A percentile compares a stretch with the other conserved stretches of the same genome.
Evolutionary conservation across 2,113 vertebrate genomes (phyloP).

Genomic region (Odobenus rosmarus): DNA sequence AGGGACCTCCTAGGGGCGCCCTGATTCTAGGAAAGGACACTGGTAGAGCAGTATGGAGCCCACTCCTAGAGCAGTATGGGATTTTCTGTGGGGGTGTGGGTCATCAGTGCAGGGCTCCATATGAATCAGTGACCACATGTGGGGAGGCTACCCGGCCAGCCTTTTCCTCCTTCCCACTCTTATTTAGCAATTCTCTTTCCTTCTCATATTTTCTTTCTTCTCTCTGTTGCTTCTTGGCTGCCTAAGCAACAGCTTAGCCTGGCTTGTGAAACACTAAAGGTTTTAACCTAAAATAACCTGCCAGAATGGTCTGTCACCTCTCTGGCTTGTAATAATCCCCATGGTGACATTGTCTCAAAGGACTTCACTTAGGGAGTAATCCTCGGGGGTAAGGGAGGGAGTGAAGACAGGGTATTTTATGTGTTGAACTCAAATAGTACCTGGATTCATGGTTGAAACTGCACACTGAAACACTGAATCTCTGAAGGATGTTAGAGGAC

Average conservation of each 20-base stretch:
- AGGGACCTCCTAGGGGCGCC: background rate
- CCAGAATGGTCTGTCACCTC: conserved; percentile 28
- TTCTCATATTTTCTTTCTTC: conserved; percentile 22
- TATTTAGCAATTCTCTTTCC: background rate
- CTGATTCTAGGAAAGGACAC: background rate
- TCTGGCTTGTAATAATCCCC: conserved; percentile 63
- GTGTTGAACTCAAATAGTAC: background rate
- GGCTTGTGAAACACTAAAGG: background rate
- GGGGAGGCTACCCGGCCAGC: background rate
- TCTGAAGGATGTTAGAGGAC: background rate
- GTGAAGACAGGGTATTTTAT: background rate
- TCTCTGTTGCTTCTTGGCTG: background rate
- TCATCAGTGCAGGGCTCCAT: background rate
- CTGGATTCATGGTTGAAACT: background rate
- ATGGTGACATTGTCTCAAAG: background rate
- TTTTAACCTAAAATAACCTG: conserved; percentile 62
- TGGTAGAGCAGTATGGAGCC: background rate
- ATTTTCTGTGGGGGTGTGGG: background rate
- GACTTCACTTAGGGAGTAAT: conserved; percentile 26
- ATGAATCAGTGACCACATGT: background rate
- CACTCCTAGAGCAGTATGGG: background rate
- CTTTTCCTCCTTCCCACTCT: background rate
- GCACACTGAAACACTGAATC: background rate
- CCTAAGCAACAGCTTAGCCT: conserved; percentile 27
- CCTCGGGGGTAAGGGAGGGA: background rate